These are phyloP conservation scores for Cryptotermes secundus DNA, from an alignment of 1,140 invertebrate species.

Conservation along the genomic window DNA sequence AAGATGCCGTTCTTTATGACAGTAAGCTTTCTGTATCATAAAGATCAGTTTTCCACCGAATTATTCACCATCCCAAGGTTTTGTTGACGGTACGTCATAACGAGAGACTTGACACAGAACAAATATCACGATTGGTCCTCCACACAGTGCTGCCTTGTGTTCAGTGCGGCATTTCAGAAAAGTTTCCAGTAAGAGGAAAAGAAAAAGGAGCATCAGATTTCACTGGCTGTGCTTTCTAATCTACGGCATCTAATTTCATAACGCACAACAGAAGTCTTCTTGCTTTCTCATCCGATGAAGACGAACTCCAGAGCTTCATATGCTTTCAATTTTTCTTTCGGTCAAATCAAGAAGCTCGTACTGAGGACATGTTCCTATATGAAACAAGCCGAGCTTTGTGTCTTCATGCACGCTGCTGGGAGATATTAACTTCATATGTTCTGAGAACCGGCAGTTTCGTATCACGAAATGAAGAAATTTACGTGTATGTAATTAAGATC, in stretches of 20 bases:
- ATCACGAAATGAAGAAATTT: too few species aligned
- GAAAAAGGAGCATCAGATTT: not conserved
- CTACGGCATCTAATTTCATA: constrained; percentile 6
- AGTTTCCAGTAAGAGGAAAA: too few species aligned
- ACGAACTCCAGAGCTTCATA: constrained; percentile 8
- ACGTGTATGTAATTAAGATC: too few species aligned
- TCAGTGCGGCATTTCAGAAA: too few species aligned
- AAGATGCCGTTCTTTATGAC: too few species aligned
- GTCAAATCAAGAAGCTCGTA: not conserved
- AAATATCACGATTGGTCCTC: too few species aligned
- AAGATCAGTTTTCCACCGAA: too few species aligned
- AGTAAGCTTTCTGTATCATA: too few species aligned
- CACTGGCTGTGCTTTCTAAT: not conserved
- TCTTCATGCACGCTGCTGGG: not conserved
- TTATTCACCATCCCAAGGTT: too few species aligned
- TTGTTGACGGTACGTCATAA: too few species aligned
- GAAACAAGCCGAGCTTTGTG: not conserved
- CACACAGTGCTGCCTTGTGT: too few species aligned
- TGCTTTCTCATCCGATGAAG: not conserved
- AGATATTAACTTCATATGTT: not conserved
- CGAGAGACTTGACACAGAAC: too few species aligned
- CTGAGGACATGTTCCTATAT: not conserved
- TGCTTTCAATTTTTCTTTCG: not conserved
- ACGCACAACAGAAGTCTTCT: not conserved
- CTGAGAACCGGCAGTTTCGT: not conserved